Percentiles rank a stretch among this genome's conserved stretches.
Conservation (phyloP, 2,888 invertebrate species). For the Papilio elwesi region DNA sequence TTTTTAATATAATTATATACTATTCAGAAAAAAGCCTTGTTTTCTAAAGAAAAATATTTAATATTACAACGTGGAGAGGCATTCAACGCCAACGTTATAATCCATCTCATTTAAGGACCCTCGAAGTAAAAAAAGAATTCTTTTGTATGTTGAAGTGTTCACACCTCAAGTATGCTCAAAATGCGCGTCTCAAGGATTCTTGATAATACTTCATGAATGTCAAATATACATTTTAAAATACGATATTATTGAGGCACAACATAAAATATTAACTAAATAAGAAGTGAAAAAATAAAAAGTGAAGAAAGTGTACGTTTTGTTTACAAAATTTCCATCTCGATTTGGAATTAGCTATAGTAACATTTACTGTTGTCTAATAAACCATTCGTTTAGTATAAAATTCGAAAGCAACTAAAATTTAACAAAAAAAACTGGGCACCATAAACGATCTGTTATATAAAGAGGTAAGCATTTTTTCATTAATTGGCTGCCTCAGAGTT, state of each 20-base stretch:
- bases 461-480: conserved; percentile 19
- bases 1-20: too few relatives aligned
- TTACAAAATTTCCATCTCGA: too few relatives aligned
- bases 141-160: conserved; percentile 12
- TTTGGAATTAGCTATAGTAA: too few relatives aligned
- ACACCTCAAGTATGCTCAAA: conserved; percentile 16
- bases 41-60: not conserved
- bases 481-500: conserved; percentile 1
- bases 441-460: not conserved
- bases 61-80: not conserved
- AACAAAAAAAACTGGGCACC: not conserved
- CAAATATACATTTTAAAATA: not conserved
- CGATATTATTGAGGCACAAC: too few relatives aligned
- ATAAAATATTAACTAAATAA: too few relatives aligned
- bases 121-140: conserved; percentile 1
- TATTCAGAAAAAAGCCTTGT: not conserved
- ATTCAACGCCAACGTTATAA: not conserved
- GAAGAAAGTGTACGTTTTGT: too few relatives aligned
- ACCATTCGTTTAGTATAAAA: too few relatives aligned
- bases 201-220: not conserved
- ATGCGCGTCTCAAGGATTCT: not conserved
- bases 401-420: too few relatives aligned
- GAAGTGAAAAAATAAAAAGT: too few relatives aligned
- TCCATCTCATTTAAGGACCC: not conserved
- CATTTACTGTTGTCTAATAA: too few relatives aligned